Evolutionary conservation across 2,888 invertebrate species (phyloP).

Genomic region (Gonocerus acuteangulatus): DNA sequence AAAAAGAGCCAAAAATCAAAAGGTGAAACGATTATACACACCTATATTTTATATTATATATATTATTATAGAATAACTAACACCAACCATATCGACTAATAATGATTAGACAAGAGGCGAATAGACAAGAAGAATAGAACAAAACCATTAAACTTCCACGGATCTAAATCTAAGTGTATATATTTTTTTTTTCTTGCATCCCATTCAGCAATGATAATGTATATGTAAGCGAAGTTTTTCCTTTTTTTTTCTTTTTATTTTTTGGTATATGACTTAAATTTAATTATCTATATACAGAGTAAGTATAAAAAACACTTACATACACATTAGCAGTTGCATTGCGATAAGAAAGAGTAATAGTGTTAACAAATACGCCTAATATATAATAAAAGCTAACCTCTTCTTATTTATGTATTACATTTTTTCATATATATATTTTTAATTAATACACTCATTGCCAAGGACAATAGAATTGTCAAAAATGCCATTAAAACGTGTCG

Average conservation of each 20-base stretch:
- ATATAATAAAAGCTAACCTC: constrained; percentile 14
- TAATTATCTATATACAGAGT: constrained; percentile 10
- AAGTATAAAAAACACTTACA: constrained; percentile 25
- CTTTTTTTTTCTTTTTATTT: not conserved
- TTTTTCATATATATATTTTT: not conserved
- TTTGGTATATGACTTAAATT: constrained; percentile 3
- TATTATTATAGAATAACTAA: constrained; percentile 21
- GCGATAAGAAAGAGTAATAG: constrained; percentile 33
- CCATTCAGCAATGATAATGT: constrained; percentile 21
- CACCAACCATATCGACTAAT: constrained; percentile 26
- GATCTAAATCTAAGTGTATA: constrained; percentile 22
- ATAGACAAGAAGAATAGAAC: not conserved
- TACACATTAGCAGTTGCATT: constrained; percentile 26
- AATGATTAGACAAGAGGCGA: constrained; percentile 14
- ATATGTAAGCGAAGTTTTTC: constrained; percentile 27
- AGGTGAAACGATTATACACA: constrained; percentile 1
- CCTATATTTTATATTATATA: constrained; percentile 10
- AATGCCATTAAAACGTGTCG: constrained; percentile 11
- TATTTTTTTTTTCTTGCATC: constrained; percentile 9
- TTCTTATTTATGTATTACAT: constrained; percentile 22
- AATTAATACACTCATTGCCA: not conserved
- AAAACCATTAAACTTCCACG: constrained; percentile 10
- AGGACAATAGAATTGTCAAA: not conserved
- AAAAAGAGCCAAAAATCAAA: not conserved
- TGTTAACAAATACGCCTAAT: constrained; percentile 34